Percentiles rank a stretch among this genome's conserved stretches.
These are phyloP conservation scores for Colinus virginianus DNA, from an alignment of 2,113 vertebrate genomes.

Conservation along the genomic window DNA sequence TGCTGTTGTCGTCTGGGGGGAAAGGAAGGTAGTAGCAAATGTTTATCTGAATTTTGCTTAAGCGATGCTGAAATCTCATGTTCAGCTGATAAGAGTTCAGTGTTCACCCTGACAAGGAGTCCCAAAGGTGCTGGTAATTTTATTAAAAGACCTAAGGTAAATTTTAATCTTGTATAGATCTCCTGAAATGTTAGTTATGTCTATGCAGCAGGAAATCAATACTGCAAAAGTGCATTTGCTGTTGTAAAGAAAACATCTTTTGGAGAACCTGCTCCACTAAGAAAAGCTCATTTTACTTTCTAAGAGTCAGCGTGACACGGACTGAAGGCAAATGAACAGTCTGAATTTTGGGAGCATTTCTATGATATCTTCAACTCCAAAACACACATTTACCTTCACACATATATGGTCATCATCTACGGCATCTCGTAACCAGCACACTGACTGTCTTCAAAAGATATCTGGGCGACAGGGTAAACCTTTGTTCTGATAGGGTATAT, in stretches of 20 bases:
- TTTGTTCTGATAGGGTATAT: background rate
- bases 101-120: constrained; percentile 28
- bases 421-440: background rate
- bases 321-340: background rate
- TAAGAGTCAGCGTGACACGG: background rate
- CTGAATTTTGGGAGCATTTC: background rate
- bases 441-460: background rate
- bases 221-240: constrained; percentile 49
- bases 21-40: background rate
- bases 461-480: background rate
- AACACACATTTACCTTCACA: background rate
- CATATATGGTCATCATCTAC: background rate
- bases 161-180: constrained; percentile 72
- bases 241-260: constrained; percentile 17
- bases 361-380: background rate
- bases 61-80: background rate
- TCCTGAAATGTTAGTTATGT: constrained; percentile 62
- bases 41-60: background rate
- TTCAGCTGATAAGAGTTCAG: background rate
- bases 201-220: constrained; percentile 66
- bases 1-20: background rate
- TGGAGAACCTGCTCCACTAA: background rate
- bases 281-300: background rate
- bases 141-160: constrained; percentile 69
- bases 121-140: constrained; percentile 47